phyloP scores from a whole-genome alignment of 2,113 vertebrate genomes.

The Leiothrix lutea region DNA sequence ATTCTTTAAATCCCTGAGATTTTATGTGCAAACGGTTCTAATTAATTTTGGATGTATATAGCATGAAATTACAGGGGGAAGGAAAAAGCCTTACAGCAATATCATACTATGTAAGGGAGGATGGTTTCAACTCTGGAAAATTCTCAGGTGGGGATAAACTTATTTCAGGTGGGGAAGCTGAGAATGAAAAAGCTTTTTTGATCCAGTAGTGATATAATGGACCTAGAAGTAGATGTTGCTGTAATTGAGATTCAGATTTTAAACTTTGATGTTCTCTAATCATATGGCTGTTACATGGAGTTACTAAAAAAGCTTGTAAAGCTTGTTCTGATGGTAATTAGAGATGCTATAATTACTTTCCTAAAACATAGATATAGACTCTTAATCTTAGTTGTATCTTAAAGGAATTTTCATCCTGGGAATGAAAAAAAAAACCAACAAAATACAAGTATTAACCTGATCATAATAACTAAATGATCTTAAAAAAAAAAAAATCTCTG shows the following conservation, averaged over 20 bases:
- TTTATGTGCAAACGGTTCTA: not conserved
- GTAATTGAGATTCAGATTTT: not conserved
- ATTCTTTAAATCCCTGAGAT: not conserved
- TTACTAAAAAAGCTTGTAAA: constrained; percentile 5
- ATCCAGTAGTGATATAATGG: not conserved
- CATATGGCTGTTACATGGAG: not conserved
- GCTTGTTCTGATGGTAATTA: constrained; percentile 30
- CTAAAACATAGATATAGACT: not conserved
- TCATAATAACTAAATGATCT: not conserved
- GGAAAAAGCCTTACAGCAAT: not conserved
- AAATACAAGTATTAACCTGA: not conserved
- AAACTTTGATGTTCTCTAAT: not conserved
- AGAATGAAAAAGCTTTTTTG: not conserved
- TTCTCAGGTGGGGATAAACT: not conserved
- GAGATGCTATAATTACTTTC: not conserved
- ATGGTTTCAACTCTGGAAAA: not conserved
- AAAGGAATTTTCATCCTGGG: not conserved
- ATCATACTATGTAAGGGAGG: not conserved
- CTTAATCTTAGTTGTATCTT: not conserved
- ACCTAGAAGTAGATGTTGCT: not conserved
- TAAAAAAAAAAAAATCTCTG: not conserved
- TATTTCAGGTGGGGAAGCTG: not conserved
- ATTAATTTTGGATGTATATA: not conserved
- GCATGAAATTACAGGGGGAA: not conserved
- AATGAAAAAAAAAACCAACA: not conserved